Percentiles rank a stretch among this genome's conserved stretches.
These are phyloP conservation scores for Parazoanthus swiftii DNA, from an alignment of 92 coral and sea anemone genomes.

Conservation along the genomic window DNA sequence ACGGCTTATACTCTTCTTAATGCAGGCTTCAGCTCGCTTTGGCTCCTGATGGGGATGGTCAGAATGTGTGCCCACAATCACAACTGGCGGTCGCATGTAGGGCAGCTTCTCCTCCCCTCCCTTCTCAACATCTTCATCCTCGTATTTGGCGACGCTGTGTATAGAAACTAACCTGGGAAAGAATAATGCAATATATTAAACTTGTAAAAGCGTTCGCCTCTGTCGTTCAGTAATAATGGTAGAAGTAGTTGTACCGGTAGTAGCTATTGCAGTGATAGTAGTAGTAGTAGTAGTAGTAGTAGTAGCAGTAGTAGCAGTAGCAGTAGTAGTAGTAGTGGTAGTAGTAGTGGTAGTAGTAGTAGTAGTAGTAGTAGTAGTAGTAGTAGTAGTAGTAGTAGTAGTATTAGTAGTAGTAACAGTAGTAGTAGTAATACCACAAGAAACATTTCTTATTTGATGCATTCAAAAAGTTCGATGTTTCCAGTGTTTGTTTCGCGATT, in stretches of 20 bases:
- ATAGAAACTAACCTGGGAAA: slow-evolving; percentile 58
- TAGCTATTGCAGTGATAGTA: neutral
- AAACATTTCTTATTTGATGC: no score
- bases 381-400: no score
- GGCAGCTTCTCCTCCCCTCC: slow-evolving; percentile 41
- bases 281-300: neutral
- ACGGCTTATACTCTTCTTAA: slow-evolving; percentile 69
- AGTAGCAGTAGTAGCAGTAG: neutral
- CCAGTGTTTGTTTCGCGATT: no score
- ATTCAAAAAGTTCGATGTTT: no score
- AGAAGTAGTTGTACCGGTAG: neutral
- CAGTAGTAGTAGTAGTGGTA: neutral
- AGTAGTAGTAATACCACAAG: no score
- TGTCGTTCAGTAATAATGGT: neutral
- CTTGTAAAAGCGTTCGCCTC: neutral
- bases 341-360: no score
- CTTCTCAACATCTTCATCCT: slow-evolving; percentile 2
- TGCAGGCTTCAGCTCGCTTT: slow-evolving; percentile 66
- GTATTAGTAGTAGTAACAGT: no score
- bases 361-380: no score
- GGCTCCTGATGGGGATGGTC: slow-evolving; percentile 73
- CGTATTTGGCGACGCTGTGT: slow-evolving; percentile 59
- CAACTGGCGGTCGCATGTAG: slow-evolving; percentile 76
- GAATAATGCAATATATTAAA: neutral
- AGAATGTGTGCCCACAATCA: slow-evolving; percentile 73